A percentile compares a stretch with the other conserved stretches of the same genome.
These are phyloP conservation scores for Agraylea sexmaculata DNA, from an alignment of 1,140 invertebrate species.

Conservation along the genomic window DNA sequence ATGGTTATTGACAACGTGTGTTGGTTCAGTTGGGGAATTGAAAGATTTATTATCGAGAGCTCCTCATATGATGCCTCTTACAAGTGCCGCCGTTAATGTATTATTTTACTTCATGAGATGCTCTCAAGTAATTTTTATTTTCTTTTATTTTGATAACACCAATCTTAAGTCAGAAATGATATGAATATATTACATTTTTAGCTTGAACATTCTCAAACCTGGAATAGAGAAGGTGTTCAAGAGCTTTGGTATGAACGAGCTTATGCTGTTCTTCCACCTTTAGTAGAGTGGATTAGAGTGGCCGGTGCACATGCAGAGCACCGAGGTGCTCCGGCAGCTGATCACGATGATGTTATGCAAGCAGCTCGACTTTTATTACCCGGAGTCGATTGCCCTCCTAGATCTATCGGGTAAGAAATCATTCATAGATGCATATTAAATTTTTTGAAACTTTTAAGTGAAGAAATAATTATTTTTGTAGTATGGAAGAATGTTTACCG, in stretches of 20 bases:
- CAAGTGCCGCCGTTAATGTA: constrained; percentile 57
- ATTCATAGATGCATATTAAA: constrained; percentile 1
- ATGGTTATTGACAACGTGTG: constrained; percentile 74
- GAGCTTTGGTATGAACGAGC: constrained; percentile 77
- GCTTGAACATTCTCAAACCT: constrained; percentile 44
- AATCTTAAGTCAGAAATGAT: constrained; percentile 7
- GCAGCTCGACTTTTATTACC: constrained; percentile 73
- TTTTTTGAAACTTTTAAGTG: no score
- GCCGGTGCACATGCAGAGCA: constrained; percentile 71
- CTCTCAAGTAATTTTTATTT: constrained; percentile 48
- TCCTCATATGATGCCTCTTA: constrained; percentile 43
- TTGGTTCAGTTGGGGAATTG: constrained; percentile 66
- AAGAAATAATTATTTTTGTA: constrained; percentile 6
- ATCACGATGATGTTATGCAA: constrained; percentile 80
- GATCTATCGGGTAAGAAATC: constrained; percentile 45
- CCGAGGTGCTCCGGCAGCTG: constrained; percentile 62
- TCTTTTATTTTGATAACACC: no score
- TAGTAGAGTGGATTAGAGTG: constrained; percentile 79
- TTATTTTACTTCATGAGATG: constrained; percentile 87
- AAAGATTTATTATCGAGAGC: constrained; percentile 57
- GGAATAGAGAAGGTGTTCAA: constrained; percentile 42
- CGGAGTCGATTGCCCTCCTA: constrained; percentile 76
- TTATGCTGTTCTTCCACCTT: constrained; percentile 73
- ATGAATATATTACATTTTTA: constrained; percentile 23
- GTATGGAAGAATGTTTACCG: constrained; percentile 21